Base-by-base conservation (phyloP, 2,797 vertebrate species). In the Amphiprion clarkii region DNA sequence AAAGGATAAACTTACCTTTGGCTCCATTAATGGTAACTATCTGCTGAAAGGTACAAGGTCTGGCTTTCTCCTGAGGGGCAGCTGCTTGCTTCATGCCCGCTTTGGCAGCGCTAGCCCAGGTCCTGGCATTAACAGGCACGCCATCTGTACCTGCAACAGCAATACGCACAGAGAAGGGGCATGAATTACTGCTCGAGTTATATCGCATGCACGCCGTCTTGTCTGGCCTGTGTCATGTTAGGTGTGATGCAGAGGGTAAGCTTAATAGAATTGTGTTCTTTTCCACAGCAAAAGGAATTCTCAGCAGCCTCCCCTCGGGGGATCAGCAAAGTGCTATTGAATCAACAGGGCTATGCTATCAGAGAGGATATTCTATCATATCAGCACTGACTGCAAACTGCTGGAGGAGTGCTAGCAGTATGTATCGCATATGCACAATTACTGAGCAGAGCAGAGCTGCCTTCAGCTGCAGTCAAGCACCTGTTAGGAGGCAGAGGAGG, bases 61-160 rank as follows among this genome's bases (percentile, higher is more conserved):
- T 91, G 88, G 86, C 88, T 82, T 83, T 91, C 88, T 90, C 79
- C 86, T 82, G 77, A 60, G 79, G 87, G 85, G 88, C 92, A 94
- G 89, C 87, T 93, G 90, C 86, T 83, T 85, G 83, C 86, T 74
- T 91, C 84, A 82, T 83, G 84, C 89, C 86, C 23, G 46, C 85
- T 77, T 86, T 92, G 87, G 82, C 90, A 86, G 33, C 69, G 0
- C 69, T 76, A 76, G 79, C 86, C 89, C 85, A 78, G 67, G 83
- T 59, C 74, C 78, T 88, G 84, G 82, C 89, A 86, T 70, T 61
- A 31, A 68, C 71, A 73, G 61, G 78, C 63, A 31, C 10, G 46
- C 90, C 88, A 89, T 90, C 87, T 89, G 87, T 44, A 89, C 82
- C 86, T 76, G 78, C 67, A 88, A 82, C 87, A 82, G 83, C 80